phyloP scores from a whole-genome alignment of 2,888 invertebrate genomes.

The Siphonodentalium dalli region DNA sequence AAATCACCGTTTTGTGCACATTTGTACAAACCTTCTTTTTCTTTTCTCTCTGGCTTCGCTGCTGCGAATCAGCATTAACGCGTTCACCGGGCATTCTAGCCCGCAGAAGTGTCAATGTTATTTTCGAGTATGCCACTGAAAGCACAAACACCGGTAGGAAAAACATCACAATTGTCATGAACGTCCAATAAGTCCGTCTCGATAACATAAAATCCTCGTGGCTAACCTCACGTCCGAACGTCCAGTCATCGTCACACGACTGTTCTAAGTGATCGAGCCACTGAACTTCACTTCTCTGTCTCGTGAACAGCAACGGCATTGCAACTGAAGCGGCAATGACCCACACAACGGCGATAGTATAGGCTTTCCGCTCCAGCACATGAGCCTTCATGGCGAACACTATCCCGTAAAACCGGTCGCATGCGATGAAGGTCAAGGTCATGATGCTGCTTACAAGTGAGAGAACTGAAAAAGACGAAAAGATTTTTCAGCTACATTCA shows the following conservation, averaged over 20 bases:
- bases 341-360: conserved; percentile 76
- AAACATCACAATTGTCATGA: conserved; percentile 77
- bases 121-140: conserved; percentile 77
- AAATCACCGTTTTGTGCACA: no score
- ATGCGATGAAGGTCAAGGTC: conserved; percentile 80
- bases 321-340: conserved; percentile 72
- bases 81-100: conserved; percentile 63
- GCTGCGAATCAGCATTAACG: no score
- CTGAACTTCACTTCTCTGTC: conserved; percentile 69
- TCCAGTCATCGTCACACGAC: conserved; percentile 74
- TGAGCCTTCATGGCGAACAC: conserved; percentile 77
- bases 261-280: conserved; percentile 81
- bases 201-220: conserved; percentile 11
- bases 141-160: conserved; percentile 81
- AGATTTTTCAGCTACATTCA: background rate
- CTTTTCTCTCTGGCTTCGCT: no score
- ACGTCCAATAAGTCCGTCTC: conserved; percentile 79
- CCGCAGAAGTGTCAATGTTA: conserved; percentile 73
- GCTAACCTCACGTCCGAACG: conserved; percentile 29
- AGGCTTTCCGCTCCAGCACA: conserved; percentile 73
- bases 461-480: conserved; percentile 68
- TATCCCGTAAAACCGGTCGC: conserved; percentile 83
- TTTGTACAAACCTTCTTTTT: no score
- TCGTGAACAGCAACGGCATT: conserved; percentile 63
- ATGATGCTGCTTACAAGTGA: conserved; percentile 79